Evolutionary conservation across 2,113 vertebrate species (phyloP), one percentile per base, ranked within the genome.

Genomic region (Zosterops japonicus): DNA sequence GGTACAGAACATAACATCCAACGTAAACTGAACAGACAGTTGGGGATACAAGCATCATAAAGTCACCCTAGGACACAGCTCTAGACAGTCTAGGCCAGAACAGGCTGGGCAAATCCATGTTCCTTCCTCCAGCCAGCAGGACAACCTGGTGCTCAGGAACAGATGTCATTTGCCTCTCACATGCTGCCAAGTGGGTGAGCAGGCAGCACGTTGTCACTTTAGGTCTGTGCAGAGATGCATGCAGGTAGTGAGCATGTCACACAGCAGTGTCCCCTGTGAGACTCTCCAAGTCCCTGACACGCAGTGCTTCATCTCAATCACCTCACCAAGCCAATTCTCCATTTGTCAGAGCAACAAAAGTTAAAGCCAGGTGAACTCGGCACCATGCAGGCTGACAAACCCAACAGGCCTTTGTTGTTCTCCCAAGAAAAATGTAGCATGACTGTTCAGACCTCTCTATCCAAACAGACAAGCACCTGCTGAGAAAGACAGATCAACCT

Each of bases 141-240:
- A 81, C 50, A 82, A 69, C 31, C 28, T 84, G 35, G 44, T 68
- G 41, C 13, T 80, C 59, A 68, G 50, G 12, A 74, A 27, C 53
- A 87, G 44, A 61, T 52, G 11, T 11, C 74, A 42, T 36, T 46
- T 20, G 33, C 60, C 46, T 67, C 71, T 75, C 41, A 28, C 13
- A 3, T 5, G 71, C 56, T 42, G 29, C 75, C 36, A 20, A 0
- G 3, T 21, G 29, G 42, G 33, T 0, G 0, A 80, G 72, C 61
- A 57, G 39, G 47, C 63, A 83, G 85, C 33, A 53, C 1, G 3
- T n/a, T 57, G 13, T 64, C 50, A 69, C 35, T 49, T 65, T 15
- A 16, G 31, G 18, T 70, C 46, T 39, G 50, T 18, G 42, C 55
- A 87, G 47, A 56, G 27, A 65, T 42, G 28, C 64, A 42, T 5